Conservation (phyloP, 2,113 vertebrate species). For the Zootoca vivipara region DNA sequence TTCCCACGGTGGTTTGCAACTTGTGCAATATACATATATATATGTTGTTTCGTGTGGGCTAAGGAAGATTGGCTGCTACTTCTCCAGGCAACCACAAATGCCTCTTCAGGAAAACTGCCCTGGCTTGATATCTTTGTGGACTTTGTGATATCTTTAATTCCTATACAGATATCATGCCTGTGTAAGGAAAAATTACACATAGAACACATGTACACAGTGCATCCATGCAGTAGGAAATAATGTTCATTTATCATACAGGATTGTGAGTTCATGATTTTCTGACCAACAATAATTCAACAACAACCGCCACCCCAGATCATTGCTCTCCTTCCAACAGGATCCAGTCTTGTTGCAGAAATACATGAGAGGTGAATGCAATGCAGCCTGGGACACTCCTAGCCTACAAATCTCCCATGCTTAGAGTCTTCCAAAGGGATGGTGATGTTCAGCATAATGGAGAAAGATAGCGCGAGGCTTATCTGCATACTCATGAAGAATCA, state of each 20-base stretch:
- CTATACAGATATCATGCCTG: neutral
- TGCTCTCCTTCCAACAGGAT: neutral
- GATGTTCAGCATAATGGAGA: neutral
- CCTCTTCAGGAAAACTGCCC: neutral
- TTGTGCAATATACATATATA: too few species aligned
- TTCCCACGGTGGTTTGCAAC: too few species aligned
- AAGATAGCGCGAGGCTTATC: too few species aligned
- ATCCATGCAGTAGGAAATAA: neutral
- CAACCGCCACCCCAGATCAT: too few species aligned
- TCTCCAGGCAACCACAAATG: neutral
- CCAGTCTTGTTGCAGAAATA: neutral
- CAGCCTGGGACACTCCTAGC: too few species aligned
- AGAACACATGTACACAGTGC: too few species aligned
- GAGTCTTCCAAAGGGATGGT: neutral
- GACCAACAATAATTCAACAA: neutral
- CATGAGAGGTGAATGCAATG: neutral
- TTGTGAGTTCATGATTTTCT: neutral
- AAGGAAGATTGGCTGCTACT: neutral
- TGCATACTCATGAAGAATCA: neutral
- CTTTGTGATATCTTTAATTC: too few species aligned
- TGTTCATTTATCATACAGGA: neutral
- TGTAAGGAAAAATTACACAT: neutral
- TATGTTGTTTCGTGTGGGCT: too few species aligned
- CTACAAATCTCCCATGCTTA: neutral
- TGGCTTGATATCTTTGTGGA: neutral